A percentile compares a stretch with the other conserved stretches of the same genome.
These are phyloP conservation scores for Sicus ferrugineus DNA, from an alignment of 2,888 invertebrate species.

Conservation along the genomic window DNA sequence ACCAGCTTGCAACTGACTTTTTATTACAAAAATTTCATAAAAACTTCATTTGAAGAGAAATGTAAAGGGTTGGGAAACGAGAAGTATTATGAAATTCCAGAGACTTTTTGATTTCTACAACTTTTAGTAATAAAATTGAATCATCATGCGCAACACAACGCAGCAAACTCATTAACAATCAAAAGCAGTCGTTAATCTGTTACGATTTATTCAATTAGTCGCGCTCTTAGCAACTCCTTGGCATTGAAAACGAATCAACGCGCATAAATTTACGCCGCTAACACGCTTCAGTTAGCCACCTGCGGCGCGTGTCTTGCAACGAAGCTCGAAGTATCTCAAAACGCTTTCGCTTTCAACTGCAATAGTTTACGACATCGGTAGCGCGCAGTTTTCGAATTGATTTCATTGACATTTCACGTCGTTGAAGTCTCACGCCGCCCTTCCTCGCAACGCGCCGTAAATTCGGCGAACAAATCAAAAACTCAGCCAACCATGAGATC, in stretches of 20 bases:
- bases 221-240: no score
- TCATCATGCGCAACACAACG: neutral
- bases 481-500: conserved; percentile 51
- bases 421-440: conserved; percentile 45
- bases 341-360: neutral
- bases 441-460: neutral
- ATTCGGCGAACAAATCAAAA: conserved; percentile 35
- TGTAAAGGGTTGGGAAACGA: no score
- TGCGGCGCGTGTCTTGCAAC: neutral
- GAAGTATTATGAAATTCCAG: no score
- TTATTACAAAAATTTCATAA: no score
- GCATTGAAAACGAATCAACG: no score
- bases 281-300: no score
- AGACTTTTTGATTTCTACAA: no score
- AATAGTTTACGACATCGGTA: conserved; percentile 7
- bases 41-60: no score
- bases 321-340: neutral
- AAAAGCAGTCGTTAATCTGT: neutral
- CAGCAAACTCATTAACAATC: no score
- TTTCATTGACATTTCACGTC: conserved; percentile 57
- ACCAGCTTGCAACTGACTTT: no score
- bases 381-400: conserved; percentile 54
- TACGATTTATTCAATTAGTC: neutral
- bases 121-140: neutral
- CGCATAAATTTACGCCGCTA: no score